Percentiles rank a stretch among this genome's conserved stretches.
These are phyloP conservation scores for Dinoponera quadriceps DNA, from an alignment of 1,140 invertebrate genomes.

Conservation along the genomic window DNA sequence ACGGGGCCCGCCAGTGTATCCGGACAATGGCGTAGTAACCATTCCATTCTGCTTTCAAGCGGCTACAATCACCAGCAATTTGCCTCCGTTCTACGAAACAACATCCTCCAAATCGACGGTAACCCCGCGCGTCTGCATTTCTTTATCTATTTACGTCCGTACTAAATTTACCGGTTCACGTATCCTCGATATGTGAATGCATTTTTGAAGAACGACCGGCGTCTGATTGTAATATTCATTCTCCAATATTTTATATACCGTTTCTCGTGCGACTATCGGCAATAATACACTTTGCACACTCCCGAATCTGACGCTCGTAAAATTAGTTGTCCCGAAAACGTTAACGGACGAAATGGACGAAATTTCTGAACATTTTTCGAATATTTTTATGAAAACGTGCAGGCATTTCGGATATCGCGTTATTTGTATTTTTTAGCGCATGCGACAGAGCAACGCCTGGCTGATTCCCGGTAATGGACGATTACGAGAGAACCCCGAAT, in stretches of 20 bases:
- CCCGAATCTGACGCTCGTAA: too few species aligned
- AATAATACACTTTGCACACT: too few species aligned
- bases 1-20: conserved; percentile 57
- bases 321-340: too few species aligned
- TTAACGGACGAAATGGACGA: too few species aligned
- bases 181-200: too few species aligned
- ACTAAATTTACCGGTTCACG: neutral
- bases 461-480: conserved; percentile 48
- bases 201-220: too few species aligned
- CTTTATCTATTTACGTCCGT: neutral
- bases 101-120: conserved; percentile 7
- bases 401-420: too few species aligned
- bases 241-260: too few species aligned
- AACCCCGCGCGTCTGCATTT: neutral
- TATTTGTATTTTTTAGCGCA: neutral
- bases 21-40: conserved; percentile 73
- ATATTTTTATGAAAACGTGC: too few species aligned
- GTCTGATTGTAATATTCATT: too few species aligned
- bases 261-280: too few species aligned
- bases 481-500: conserved; percentile 50
- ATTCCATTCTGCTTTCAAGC: conserved; percentile 72
- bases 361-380: too few species aligned
- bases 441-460: neutral
- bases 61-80: conserved; percentile 77
- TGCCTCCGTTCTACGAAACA: conserved; percentile 71